A percentile compares a stretch with the other conserved stretches of the same genome.
These are phyloP conservation scores for Discoglossus pictus DNA, from an alignment of 2,797 vertebrate genomes.

Conservation along the genomic window DNA sequence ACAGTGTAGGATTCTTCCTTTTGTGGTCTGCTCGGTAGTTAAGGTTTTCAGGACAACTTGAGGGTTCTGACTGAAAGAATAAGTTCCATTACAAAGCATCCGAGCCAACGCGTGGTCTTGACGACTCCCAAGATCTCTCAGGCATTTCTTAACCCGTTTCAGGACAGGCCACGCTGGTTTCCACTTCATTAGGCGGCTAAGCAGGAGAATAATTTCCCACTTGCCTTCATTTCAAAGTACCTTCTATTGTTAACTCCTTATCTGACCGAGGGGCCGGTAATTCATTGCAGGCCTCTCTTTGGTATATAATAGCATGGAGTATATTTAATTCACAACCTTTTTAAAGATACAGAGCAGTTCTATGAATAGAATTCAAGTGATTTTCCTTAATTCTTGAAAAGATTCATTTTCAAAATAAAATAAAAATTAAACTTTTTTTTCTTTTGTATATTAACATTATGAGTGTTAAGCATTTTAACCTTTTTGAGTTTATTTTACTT, in stretches of 20 bases:
- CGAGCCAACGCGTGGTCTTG: background rate
- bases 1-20: conserved; percentile 8
- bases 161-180: conserved; percentile 1
- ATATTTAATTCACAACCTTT: too few species aligned
- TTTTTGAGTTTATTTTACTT: too few species aligned
- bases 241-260: background rate
- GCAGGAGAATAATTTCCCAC: background rate
- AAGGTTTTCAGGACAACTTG: conserved; percentile 1
- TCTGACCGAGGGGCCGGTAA: background rate
- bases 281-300: too few species aligned
- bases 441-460: too few species aligned
- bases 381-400: too few species aligned
- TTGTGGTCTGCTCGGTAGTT: conserved; percentile 1
- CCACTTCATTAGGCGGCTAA: conserved; percentile 31
- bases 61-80: too few species aligned
- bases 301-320: too few species aligned
- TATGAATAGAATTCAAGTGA: too few species aligned
- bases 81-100: background rate
- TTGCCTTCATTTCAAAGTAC: conserved; percentile 4
- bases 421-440: too few species aligned
- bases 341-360: too few species aligned
- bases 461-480: too few species aligned
- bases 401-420: too few species aligned
- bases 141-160: background rate
- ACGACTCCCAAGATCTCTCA: background rate